Base-by-base conservation (phyloP, 2,113 vertebrate genomes). In the Tringa solitaria region DNA sequence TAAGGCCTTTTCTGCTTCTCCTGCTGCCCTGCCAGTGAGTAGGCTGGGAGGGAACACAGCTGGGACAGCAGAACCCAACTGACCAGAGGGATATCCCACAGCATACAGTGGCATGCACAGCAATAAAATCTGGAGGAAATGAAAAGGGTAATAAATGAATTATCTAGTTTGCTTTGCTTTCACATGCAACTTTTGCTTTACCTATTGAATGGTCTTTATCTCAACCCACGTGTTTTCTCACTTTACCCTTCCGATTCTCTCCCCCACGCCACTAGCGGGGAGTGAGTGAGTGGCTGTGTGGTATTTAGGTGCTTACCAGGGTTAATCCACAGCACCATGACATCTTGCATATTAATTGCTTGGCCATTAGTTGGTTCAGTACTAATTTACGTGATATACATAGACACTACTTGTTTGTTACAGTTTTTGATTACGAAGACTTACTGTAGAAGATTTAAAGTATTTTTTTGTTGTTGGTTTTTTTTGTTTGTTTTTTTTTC, bases 1-100 rank as follows among this genome's bases (percentile, higher is more conserved):
- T 32, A 54, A 20, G 51, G 51, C 41, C 18, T 61, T 48, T 76
- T 9, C 24, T 63, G 24, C 18, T 45, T 73, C 37, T 86, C 2
- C 0, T 16, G 1, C 0, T 2, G 16, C 59, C 21, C 41, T 30
- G 15, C 30, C 53, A 54, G 50, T 2, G 2, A 17, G 45, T 30
- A 64, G 65, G 8, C 26, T 90, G 79, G 17, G 37, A 53, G 33
- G 35, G 39, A 15, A 7, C 15, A 7, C 12, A 18, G 45, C 45
- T 45, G 14, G 2, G 1, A 46, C 19, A 37, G 75, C 65, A 28
- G 65, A 35, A 6, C 32, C 35, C 70, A 56, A 1, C 39, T 74
- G 64, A 26, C 30, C 45, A 53, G 51, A 51, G 33, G 45, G 21
- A 10, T 43, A 12, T 79, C 30, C 51, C 37, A 39, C 20, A 46